Evolutionary conservation across 64 coral and sea anemone species (phyloP).

Genomic region (Actinia equina): DNA sequence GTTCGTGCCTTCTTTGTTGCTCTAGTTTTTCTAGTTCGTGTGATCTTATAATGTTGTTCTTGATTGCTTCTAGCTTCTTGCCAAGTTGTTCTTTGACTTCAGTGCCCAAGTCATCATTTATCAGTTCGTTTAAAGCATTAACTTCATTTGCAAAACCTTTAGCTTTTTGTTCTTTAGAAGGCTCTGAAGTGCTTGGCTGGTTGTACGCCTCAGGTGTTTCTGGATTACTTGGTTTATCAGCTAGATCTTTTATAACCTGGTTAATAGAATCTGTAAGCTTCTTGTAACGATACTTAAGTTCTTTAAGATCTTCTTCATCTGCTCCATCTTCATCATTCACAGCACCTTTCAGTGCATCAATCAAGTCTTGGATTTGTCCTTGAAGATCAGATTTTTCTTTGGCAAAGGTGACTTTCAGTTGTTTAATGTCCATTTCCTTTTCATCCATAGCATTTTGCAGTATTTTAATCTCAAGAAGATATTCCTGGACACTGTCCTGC

Average conservation of each 20-base stretch:
- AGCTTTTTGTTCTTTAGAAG: too few relatives aligned
- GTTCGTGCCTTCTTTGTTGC: slow-evolving; percentile 25
- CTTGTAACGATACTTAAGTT: slow-evolving; percentile 23
- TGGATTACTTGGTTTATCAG: background rate
- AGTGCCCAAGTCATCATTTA: background rate
- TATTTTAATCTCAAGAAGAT: background rate
- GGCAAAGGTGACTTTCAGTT: slow-evolving; percentile 7
- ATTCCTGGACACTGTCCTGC: slow-evolving; percentile 1
- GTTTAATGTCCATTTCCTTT: slow-evolving; percentile 43
- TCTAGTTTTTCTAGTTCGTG: slow-evolving; percentile 58
- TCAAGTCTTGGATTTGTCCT: background rate
- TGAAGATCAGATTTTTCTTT: background rate
- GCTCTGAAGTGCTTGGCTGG: background rate
- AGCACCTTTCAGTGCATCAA: background rate
- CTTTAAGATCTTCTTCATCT: slow-evolving; percentile 1
- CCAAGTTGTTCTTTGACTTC: slow-evolving; percentile 7
- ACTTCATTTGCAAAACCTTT: slow-evolving; percentile 21
- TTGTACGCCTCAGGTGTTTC: background rate
- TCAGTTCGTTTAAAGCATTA: slow-evolving; percentile 42
- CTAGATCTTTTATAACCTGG: background rate
- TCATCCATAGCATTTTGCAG: background rate
- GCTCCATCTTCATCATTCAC: background rate
- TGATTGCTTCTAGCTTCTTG: slow-evolving; percentile 22
- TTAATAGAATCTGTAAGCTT: slow-evolving; percentile 35
- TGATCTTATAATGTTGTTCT: slow-evolving; percentile 27